phyloP scores from a whole-genome alignment of 1,140 invertebrate species.

The Kradibia gibbosae region DNA sequence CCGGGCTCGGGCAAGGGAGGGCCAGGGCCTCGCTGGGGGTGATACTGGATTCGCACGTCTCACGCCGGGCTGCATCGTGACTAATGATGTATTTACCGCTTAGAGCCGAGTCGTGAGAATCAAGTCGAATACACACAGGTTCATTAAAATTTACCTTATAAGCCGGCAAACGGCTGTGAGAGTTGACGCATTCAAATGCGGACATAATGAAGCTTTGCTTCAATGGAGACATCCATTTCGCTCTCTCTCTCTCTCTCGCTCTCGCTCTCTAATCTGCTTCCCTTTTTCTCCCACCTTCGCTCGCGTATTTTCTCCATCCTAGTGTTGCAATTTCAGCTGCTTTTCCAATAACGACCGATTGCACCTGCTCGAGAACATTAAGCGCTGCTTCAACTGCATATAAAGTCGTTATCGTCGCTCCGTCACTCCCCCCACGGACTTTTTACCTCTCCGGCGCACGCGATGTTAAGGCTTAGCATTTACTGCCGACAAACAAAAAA shows the following conservation, averaged over 20 bases:
- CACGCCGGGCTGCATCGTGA: constrained; percentile 52
- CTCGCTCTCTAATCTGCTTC: neutral
- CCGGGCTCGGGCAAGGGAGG: neutral
- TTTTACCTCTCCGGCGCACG: neutral
- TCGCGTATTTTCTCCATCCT: neutral
- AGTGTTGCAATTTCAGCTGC: neutral
- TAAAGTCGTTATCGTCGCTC: constrained; percentile 29
- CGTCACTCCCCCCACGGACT: neutral
- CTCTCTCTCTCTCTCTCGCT: neutral
- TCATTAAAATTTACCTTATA: constrained; percentile 72
- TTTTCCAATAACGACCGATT: constrained; percentile 56
- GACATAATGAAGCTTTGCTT: constrained; percentile 66
- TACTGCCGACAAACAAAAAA: constrained; percentile 4
- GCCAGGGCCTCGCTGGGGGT: neutral
- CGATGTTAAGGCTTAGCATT: neutral
- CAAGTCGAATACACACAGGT: constrained; percentile 60
- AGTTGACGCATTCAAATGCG: constrained; percentile 64
- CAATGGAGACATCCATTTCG: no score
- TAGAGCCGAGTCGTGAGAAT: constrained; percentile 54
- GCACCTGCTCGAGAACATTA: constrained; percentile 17
- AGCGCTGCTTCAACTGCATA: constrained; percentile 19
- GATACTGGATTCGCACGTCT: neutral
- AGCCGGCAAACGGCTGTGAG: constrained; percentile 54
- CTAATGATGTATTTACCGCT: constrained; percentile 70
- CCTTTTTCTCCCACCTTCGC: neutral